These are phyloP conservation scores for Tineola bisselliella DNA, from an alignment of 2,888 invertebrate genomes.

Conservation along the genomic window DNA sequence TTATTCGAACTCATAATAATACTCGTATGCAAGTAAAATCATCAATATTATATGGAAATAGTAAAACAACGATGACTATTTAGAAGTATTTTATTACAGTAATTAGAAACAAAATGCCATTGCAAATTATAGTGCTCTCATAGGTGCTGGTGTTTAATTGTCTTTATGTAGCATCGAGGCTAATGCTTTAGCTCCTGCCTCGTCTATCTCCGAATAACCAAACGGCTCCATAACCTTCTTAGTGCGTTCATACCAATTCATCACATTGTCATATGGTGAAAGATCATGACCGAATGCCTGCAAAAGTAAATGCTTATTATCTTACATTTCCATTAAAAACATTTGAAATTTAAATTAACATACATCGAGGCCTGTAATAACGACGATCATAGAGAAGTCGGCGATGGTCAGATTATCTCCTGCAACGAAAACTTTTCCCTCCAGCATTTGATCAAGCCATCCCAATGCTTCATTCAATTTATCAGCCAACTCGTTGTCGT, in stretches of 20 bases:
- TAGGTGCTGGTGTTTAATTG: conserved; percentile 16
- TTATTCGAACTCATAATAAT: too few species aligned
- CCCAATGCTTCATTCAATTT: conserved; percentile 70
- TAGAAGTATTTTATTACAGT: background rate
- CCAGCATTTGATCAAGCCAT: conserved; percentile 67
- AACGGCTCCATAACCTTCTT: conserved; percentile 71
- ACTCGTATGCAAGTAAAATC: too few species aligned
- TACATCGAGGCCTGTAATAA: conserved; percentile 70
- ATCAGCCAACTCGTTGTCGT: conserved; percentile 48
- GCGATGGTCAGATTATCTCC: conserved; percentile 77
- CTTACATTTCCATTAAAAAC: background rate
- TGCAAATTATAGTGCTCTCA: background rate
- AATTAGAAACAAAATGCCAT: background rate
- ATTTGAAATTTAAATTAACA: conserved; percentile 18
- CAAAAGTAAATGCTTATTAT: background rate
- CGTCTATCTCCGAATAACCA: conserved; percentile 75
- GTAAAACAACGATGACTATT: background rate
- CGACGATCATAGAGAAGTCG: conserved; percentile 71
- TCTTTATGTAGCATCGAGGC: conserved; percentile 61
- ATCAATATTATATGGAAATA: too few species aligned
- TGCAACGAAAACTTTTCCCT: conserved; percentile 71
- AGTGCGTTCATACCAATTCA: conserved; percentile 73
- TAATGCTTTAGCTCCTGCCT: conserved; percentile 65
- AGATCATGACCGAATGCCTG: conserved; percentile 67
- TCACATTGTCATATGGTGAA: conserved; percentile 64